Evolutionary conservation across 2,113 vertebrate genomes (phyloP), one percentile per base, ranked within the genome.

Genomic region (Pseudorectes ferrugineus): DNA sequence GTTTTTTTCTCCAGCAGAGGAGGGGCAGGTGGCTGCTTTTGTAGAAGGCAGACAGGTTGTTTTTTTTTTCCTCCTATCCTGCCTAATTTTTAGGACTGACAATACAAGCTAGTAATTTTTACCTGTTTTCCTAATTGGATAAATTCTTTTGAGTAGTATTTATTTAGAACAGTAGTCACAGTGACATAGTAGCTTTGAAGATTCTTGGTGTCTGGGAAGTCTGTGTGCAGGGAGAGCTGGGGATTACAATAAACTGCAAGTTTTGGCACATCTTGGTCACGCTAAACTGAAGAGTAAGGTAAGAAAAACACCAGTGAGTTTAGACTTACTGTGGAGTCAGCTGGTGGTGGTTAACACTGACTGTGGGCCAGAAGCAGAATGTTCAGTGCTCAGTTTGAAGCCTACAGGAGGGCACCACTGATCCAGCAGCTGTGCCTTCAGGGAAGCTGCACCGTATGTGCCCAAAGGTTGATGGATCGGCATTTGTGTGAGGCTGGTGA

Each of bases 381-480:
- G 10, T 5, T 3, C 16, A 28, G 29, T 14, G 36, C 48, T n/a
- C 22, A 5, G 12, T 4, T 24, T 20, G 25, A 33, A 46, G 46
- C 42, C n/a, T 28, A 5, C 31, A 57, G 29, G 11, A 29, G 52
- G 35, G 17, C 12, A 15, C 52, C 2, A 1, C 18, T 61, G 17
- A n/a, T 72, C 25, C 14, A 66, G 36, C 48, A 77, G 6, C 29
- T 51, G 24, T 14, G 15, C 10, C 14, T 82, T 72, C 59, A 58
- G 2, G 35, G 21, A 26, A 43, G 18, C 18, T 57, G 45, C 22
- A 3, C 7, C 15, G 14, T 12, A 24, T 14, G 45, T 48, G 42
- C 70, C 58, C n/a, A 52, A 14, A 21, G 43, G 31, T 19, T 8
- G 22, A 5, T 24, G 3, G 0, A 0, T 28, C 10, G 3, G 33